Base-by-base conservation (phyloP, 2,888 invertebrate genomes). In the Tenthredo amoena region DNA sequence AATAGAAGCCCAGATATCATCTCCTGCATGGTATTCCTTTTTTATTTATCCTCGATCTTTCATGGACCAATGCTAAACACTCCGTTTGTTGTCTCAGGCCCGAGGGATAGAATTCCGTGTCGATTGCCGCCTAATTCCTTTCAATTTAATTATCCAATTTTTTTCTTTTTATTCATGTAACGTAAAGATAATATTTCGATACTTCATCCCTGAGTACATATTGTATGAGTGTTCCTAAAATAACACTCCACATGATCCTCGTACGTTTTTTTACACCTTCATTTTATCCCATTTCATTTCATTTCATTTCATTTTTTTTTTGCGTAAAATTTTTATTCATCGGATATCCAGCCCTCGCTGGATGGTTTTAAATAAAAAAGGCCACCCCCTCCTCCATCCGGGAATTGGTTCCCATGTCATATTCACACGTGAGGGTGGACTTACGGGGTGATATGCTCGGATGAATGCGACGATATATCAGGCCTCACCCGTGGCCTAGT, bases 371-470 rank as follows among this genome's bases (percentile, higher is more conserved):
- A 62, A 58, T 81, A 55, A 55, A 77, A 77, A 77, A 77, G 47
- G 31, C 58, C 37, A 9, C 79, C 37, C 21, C 62, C 62, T 47
- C 34, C 82, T 47, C 10, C 47, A 47, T 83, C 9, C 83, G 43
- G 34, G 68, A 83, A 83, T 83, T 71, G 68, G n/a, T 83, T 83
- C 83, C 83, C 83, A 83, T 83, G 83, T 83, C 83, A 83, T 83
- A 83, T 83, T 83, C 83, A 83, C 83, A 83, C 83, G 83, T 68
- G 71, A 83, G 71, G 83, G 65, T 65, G 47, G 62, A 81, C 31
- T 81, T n/a, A 65, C 65, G 83, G 83, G 83, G 83, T 62, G 83
- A 83, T 68, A 83, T 83, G 83, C 83, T 65, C 43, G 83, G 68
- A 71, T 83, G 65, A 83, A 68, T 65, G 21, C 34, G 43, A 18